These are phyloP conservation scores for Metaphire vulgaris DNA, from an alignment of 1,140 invertebrate species.

Conservation along the genomic window DNA sequence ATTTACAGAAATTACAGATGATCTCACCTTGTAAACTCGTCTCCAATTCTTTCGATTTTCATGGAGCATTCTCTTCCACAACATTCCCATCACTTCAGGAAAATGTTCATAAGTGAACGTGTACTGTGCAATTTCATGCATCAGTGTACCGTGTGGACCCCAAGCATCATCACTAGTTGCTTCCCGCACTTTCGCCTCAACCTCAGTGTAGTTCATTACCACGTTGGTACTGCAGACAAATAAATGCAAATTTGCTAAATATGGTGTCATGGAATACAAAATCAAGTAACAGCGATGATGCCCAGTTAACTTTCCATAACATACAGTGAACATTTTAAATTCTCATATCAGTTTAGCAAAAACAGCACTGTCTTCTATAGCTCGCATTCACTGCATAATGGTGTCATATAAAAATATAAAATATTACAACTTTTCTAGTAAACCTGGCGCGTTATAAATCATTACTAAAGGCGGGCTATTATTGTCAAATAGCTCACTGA, in stretches of 20 bases:
- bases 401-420: background rate
- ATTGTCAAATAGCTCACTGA: too few relatives aligned
- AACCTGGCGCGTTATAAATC: too few relatives aligned
- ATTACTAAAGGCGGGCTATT: too few relatives aligned
- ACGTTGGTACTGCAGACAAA: conserved; percentile 79
- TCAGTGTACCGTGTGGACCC: conserved; percentile 87
- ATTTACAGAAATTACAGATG: background rate
- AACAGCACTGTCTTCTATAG: background rate
- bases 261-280: too few relatives aligned
- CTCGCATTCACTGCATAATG: background rate
- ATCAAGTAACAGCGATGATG: too few relatives aligned
- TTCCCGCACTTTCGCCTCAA: conserved; percentile 95
- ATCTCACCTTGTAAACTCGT: conserved; percentile 86
- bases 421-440: background rate
- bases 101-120: conserved; percentile 89
- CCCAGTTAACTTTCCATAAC: too few relatives aligned
- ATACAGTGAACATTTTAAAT: too few relatives aligned
- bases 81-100: conserved; percentile 66
- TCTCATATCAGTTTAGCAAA: background rate
- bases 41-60: conserved; percentile 96
- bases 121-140: conserved; percentile 92
- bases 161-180: conserved; percentile 98
- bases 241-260: conserved; percentile 1
- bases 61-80: conserved; percentile 97
- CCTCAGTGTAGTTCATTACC: conserved; percentile 99